Percentiles rank a stretch among this genome's conserved stretches.
Evolutionary conservation across 2,888 invertebrate species (phyloP).

Genomic region (Pseudococcus viburni): DNA sequence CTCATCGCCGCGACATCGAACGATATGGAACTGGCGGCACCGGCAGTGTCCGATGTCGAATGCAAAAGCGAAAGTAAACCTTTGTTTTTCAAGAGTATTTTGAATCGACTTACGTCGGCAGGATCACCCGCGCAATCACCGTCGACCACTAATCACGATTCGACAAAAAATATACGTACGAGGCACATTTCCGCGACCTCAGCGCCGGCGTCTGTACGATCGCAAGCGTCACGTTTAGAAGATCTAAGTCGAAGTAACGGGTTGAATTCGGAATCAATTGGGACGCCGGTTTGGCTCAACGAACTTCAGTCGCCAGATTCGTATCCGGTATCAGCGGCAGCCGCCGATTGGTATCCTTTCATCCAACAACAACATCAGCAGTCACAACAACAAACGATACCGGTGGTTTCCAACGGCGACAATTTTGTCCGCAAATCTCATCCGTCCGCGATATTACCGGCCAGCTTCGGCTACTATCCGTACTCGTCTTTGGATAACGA

Average conservation of each 20-base stretch:
- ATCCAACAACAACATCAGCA: background rate
- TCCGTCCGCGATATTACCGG: slow-evolving; percentile 59
- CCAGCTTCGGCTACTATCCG: slow-evolving; percentile 62
- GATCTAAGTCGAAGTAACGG: background rate
- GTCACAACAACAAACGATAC: background rate
- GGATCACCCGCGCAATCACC: background rate
- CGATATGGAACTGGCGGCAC: background rate
- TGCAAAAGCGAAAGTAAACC: slow-evolving; percentile 62
- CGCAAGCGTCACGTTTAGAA: background rate
- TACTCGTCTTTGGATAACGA: slow-evolving; percentile 57
- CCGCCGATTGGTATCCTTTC: background rate
- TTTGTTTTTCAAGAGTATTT: slow-evolving; percentile 45
- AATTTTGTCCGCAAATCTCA: background rate
- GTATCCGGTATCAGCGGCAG: background rate
- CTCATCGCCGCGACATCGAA: slow-evolving; percentile 12
- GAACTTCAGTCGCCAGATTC: background rate
- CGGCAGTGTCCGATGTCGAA: slow-evolving; percentile 19
- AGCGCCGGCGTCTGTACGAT: background rate
- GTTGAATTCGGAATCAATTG: slow-evolving; percentile 29
- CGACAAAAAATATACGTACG: background rate
- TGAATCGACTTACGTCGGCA: background rate
- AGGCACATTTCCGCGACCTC: background rate
- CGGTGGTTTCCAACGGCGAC: background rate
- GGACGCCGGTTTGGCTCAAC: no score
- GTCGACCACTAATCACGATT: background rate